A percentile compares a stretch with the other conserved stretches of the same genome.
These are phyloP conservation scores for Phaethornis superciliosus DNA, from an alignment of 2,113 vertebrate species.

Conservation along the genomic window DNA sequence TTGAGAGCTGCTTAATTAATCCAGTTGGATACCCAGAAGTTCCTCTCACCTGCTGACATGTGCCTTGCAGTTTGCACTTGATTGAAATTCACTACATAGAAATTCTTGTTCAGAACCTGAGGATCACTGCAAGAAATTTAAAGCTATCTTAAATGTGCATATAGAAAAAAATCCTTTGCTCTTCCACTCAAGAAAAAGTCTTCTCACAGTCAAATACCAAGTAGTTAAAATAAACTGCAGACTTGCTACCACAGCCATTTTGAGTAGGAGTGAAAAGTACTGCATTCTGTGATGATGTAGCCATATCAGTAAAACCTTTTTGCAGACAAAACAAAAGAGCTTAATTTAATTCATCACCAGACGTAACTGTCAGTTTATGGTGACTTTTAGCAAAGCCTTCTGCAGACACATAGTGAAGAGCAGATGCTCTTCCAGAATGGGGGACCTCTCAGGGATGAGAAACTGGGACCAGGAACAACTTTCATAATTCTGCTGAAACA, in stretches of 20 bases:
- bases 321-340: not conserved
- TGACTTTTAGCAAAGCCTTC: not conserved
- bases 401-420: not conserved
- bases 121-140: not conserved
- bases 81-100: not conserved
- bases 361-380: not conserved
- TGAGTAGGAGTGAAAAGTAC: not conserved
- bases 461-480: not conserved
- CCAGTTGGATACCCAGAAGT: not conserved
- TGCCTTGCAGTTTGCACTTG: not conserved
- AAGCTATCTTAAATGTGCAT: not conserved
- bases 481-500: not conserved
- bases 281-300: not conserved
- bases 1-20: not conserved
- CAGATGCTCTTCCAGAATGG: not conserved
- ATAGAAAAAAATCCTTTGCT: not conserved
- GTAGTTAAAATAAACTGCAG: not conserved
- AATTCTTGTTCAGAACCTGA: not conserved
- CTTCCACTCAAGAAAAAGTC: not conserved
- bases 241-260: not conserved
- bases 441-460: not conserved
- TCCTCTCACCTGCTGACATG: not conserved
- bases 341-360: not conserved
- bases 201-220: not conserved
- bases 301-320: not conserved